Percentiles rank a stretch among this genome's conserved stretches.
phyloP scores from a whole-genome alignment of 2,888 invertebrate species.

The Plagodis dolabraria region DNA sequence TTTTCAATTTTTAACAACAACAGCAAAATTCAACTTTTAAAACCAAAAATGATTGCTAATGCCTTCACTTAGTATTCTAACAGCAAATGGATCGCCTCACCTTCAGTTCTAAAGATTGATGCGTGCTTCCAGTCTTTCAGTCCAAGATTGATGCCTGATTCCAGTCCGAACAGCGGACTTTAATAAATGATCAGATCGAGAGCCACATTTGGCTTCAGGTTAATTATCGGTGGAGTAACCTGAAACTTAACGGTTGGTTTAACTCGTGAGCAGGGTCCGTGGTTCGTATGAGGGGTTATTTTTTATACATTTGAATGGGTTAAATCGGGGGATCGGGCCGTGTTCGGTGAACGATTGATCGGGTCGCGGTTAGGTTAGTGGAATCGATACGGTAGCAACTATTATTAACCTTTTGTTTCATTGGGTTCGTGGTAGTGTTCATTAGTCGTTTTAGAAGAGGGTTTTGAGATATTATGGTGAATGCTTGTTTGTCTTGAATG shows the following conservation, averaged over 20 bases:
- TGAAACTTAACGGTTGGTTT: slow-evolving; percentile 63
- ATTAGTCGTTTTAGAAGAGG: too few relatives aligned
- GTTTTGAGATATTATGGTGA: too few relatives aligned
- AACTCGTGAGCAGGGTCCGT: slow-evolving; percentile 56
- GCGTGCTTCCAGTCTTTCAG: slow-evolving; percentile 10
- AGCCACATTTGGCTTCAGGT: slow-evolving; percentile 53
- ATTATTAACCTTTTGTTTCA: neutral
- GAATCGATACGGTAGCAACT: slow-evolving; percentile 8
- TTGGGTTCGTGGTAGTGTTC: neutral
- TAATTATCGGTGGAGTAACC: slow-evolving; percentile 63
- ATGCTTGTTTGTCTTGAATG: too few relatives aligned
- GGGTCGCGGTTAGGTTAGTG: slow-evolving; percentile 12
- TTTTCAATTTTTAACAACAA: too few relatives aligned
- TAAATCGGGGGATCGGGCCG: slow-evolving; percentile 27
- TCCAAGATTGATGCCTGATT: slow-evolving; percentile 44
- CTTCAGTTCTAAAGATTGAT: slow-evolving; percentile 11
- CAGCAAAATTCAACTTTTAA: too few relatives aligned
- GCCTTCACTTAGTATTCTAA: neutral
- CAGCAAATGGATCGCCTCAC: neutral
- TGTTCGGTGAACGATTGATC: slow-evolving; percentile 15
- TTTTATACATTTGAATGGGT: slow-evolving; percentile 48
- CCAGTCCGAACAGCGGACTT: slow-evolving; percentile 38
- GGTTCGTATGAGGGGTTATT: slow-evolving; percentile 37
- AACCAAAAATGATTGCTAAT: too few relatives aligned
- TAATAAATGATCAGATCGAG: slow-evolving; percentile 50